Conservation (phyloP, 2,888 invertebrate genomes). For the Nomada fabriciana region DNA sequence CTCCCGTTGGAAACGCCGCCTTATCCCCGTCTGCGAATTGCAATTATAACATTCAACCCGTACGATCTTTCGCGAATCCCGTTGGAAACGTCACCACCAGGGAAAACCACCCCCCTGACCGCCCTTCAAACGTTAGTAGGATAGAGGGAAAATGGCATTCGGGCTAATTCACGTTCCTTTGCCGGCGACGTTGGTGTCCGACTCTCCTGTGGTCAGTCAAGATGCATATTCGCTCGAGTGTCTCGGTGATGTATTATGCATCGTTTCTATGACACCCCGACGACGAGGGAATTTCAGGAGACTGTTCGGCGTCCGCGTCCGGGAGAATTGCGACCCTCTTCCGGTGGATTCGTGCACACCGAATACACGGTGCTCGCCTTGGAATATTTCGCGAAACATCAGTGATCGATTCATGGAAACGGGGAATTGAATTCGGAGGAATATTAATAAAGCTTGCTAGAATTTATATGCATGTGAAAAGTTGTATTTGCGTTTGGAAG, state of each 20-base stretch:
- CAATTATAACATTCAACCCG: constrained; percentile 63
- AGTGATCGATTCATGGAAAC: no score
- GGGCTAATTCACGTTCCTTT: constrained; percentile 58
- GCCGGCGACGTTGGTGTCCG: constrained; percentile 20
- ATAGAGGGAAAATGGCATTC: constrained; percentile 7
- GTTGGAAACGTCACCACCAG: constrained; percentile 62
- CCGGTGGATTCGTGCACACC: constrained; percentile 28
- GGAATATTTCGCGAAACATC: no score
- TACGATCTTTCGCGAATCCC: no score
- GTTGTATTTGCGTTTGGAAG: no score
- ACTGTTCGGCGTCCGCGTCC: constrained; percentile 20
- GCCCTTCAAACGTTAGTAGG: constrained; percentile 24
- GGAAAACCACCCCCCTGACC: constrained; percentile 7
- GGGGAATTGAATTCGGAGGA: no score
- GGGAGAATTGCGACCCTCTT: constrained; percentile 41
- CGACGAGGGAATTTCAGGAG: no score
- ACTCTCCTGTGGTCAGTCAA: constrained; percentile 41
- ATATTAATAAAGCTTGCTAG: no score
- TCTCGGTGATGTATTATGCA: constrained; percentile 46
- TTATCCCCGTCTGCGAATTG: constrained; percentile 23
- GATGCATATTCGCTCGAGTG: constrained; percentile 45
- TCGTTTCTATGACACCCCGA: constrained; percentile 26
- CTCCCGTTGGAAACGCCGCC: constrained; percentile 53
- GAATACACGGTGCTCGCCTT: background rate
- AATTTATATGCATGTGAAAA: no score